Evolutionary conservation across 2,888 invertebrate genomes (phyloP), one percentile per base, ranked within the genome.

Genomic region (Hofmannophila pseudospretella): DNA sequence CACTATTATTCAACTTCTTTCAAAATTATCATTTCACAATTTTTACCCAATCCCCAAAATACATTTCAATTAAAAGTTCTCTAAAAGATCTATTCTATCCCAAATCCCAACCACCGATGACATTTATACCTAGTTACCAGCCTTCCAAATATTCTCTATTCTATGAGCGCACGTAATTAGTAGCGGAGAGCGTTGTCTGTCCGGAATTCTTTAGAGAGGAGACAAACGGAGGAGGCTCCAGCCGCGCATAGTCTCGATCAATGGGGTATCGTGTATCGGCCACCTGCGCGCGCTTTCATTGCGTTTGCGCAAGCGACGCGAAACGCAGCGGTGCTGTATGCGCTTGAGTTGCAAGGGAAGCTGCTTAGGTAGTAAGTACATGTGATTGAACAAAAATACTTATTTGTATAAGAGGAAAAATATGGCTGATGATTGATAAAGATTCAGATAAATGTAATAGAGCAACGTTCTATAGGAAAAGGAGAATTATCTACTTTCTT

Each of bases 261-360:
- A 82, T 81, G 63, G 76, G 71, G 66, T 82, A 82, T 86, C 85
- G 80, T 76, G 73, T 86, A 55, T 81, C 85, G 78, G 82, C 85
- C 85, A 85, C 85, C 85, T 86, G 85, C 76, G 67, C 66, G 64
- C 56, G 52, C 49, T 60, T 59, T 63, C 58, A 60, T 56, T n/a
- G 43, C 53, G 9, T 14, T 27, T 10, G 31, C 20, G 16, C 30
- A 22, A 23, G 31, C 11, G 30, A 16, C 3, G 16, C 25, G 31
- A 8, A 25, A 16, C 3, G 16, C 25, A 9, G 30, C 13, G 14
- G 12, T 31, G 31, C 35, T 29, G 19, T 26, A 35, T 42, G 38
- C 41, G 35, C 34, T 32, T 35, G 34, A 23, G 23, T 30, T 20
- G 32, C 22, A 16, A 8, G 7, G 16, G 5, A 31, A 19, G 10